Conservation (phyloP, 2,888 invertebrate species). For the Syritta pipiens region DNA sequence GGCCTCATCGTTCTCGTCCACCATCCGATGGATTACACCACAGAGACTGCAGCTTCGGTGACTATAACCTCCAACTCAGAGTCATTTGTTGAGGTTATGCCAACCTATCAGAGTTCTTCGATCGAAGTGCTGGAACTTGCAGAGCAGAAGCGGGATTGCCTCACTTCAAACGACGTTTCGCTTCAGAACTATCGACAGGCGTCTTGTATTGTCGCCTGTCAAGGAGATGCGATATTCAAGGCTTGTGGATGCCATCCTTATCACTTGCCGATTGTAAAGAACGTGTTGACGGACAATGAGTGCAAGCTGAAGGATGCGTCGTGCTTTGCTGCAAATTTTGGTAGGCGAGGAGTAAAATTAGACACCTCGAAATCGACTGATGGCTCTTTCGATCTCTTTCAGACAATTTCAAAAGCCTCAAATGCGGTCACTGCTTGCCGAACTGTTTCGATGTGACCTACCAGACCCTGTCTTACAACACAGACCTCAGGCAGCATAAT, state of each 20-base stretch:
- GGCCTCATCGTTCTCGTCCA: conserved; percentile 77
- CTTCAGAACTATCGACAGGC: conserved; percentile 76
- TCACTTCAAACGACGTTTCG: conserved; percentile 75
- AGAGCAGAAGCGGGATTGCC: conserved; percentile 76
- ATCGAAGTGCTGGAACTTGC: conserved; percentile 76
- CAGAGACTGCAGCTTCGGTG: conserved; percentile 76
- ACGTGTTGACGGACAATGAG: conserved; percentile 71
- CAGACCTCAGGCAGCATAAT: conserved; percentile 75
- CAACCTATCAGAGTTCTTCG: conserved; percentile 76
- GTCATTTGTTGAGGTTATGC: conserved; percentile 77
- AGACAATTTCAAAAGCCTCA: conserved; percentile 76
- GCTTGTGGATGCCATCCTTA: conserved; percentile 78
- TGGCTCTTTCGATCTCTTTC: conserved; percentile 21
- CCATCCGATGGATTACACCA: conserved; percentile 78
- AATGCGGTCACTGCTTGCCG: conserved; percentile 77
- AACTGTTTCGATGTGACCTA: conserved; percentile 79
- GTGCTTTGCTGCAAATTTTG: conserved; percentile 76
- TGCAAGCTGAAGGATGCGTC: conserved; percentile 76
- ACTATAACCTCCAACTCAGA: conserved; percentile 77
- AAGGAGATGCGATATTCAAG: conserved; percentile 74
- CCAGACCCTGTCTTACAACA: conserved; percentile 75
- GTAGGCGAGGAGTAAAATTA: conserved; percentile 71
- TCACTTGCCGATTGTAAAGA: conserved; percentile 74
- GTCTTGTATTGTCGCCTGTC: conserved; percentile 76
- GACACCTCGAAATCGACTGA: no score